Conservation (phyloP, 1,140 invertebrate species). For the Megathymus violae region DNA sequence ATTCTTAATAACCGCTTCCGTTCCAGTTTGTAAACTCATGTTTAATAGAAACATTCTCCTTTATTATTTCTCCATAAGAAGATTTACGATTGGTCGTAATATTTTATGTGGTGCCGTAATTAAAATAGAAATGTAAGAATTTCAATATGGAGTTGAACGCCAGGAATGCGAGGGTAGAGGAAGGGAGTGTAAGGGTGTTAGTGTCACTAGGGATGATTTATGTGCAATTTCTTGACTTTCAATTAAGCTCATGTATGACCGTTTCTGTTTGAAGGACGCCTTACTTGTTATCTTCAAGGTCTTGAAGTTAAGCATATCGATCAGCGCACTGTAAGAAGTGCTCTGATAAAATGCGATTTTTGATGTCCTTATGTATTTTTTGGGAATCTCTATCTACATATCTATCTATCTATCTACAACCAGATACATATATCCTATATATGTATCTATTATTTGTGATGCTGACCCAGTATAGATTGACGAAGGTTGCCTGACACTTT, state of each 20-base stretch:
- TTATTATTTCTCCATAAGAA: slow-evolving; percentile 15
- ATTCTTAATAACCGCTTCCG: too few relatives aligned
- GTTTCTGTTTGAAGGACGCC: slow-evolving; percentile 20
- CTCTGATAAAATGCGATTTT: too few relatives aligned
- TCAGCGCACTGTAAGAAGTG: background rate
- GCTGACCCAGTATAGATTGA: too few relatives aligned
- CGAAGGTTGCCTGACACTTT: too few relatives aligned
- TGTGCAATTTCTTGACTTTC: slow-evolving; percentile 33
- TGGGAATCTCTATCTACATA: too few relatives aligned
- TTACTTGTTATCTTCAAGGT: slow-evolving; percentile 7
- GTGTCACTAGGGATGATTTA: slow-evolving; percentile 33
- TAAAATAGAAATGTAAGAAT: slow-evolving; percentile 32
- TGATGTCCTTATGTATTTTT: too few relatives aligned
- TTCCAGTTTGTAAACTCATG: too few relatives aligned
- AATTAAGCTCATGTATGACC: slow-evolving; percentile 32
- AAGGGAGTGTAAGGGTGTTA: slow-evolving; percentile 9
- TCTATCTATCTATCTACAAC: too few relatives aligned
- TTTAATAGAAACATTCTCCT: background rate
- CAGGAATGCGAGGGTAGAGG: slow-evolving; percentile 11
- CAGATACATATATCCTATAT: too few relatives aligned
- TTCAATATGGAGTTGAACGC: slow-evolving; percentile 29
- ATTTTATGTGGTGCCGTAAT: slow-evolving; percentile 24
- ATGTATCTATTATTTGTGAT: too few relatives aligned
- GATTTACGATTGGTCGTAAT: slow-evolving; percentile 33
- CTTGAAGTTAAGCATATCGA: background rate